Evolutionary conservation across 1,140 invertebrate species (phyloP).

Genomic region (Lysiphlebus fabarum): DNA sequence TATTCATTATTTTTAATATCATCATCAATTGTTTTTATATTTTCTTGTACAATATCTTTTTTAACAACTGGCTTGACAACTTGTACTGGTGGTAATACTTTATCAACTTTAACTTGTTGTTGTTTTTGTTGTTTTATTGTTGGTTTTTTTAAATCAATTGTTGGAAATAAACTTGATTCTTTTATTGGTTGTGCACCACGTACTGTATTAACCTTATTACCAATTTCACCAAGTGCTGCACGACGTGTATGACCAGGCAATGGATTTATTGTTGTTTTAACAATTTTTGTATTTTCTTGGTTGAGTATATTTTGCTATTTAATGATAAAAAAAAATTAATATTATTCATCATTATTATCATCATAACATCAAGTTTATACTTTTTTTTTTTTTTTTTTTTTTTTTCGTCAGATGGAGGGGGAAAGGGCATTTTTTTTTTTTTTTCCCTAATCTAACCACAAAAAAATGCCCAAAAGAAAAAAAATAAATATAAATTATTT

Average conservation of each 20-base stretch:
- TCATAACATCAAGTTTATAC: too few species aligned
- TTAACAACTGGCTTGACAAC: constrained; percentile 39
- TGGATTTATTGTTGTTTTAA: constrained; percentile 33
- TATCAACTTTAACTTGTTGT: constrained; percentile 25
- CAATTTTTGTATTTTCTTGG: constrained; percentile 48
- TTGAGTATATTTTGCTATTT: constrained; percentile 36
- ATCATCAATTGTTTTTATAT: not conserved
- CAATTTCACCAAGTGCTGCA: constrained; percentile 50
- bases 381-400: too few species aligned
- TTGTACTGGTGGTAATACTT: constrained; percentile 31
- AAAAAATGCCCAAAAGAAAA: too few species aligned
- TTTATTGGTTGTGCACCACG: constrained; percentile 35
- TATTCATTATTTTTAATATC: not conserved
- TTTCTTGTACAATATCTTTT: constrained; percentile 13
- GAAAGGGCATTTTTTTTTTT: too few species aligned
- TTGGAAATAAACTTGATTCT: constrained; percentile 34
- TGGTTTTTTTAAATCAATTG: constrained; percentile 31
- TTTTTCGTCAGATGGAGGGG: too few species aligned
- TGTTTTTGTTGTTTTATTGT: constrained; percentile 17
- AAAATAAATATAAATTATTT: too few species aligned
- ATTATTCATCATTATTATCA: too few species aligned
- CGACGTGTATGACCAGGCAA: constrained; percentile 37
- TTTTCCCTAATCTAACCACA: too few species aligned
- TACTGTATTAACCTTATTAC: constrained; percentile 46
- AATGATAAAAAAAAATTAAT: not conserved